Evolutionary conservation across 2,888 invertebrate species (phyloP).

Genomic region (Ctena decussata): DNA sequence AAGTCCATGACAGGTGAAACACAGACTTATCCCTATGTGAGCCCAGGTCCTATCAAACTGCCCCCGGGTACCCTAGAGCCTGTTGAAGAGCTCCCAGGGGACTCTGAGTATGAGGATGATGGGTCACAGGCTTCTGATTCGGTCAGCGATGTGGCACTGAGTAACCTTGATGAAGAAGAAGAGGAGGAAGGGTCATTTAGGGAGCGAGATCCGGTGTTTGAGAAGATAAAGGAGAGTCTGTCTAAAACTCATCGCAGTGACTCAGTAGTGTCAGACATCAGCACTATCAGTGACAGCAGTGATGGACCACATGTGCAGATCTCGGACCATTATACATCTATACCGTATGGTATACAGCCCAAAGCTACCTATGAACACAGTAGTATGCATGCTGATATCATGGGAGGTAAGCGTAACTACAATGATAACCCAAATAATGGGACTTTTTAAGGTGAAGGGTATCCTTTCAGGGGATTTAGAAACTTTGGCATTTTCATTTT

Average conservation of each 20-base stretch:
- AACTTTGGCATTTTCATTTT: no score
- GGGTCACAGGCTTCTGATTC: constrained; percentile 32
- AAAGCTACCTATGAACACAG: constrained; percentile 82
- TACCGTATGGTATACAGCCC: constrained; percentile 82
- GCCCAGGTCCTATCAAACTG: constrained; percentile 58
- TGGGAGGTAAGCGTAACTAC: constrained; percentile 85
- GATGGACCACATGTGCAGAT: constrained; percentile 68
- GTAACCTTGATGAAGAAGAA: constrained; percentile 58
- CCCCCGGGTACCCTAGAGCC: constrained; percentile 60
- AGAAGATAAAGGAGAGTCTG: constrained; percentile 70
- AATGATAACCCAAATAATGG: no score
- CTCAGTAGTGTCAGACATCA: constrained; percentile 54
- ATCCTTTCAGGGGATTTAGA: no score
- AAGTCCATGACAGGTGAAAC: constrained; percentile 14
- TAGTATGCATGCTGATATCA: constrained; percentile 82
- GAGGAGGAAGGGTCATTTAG: constrained; percentile 45
- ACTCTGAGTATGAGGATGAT: constrained; percentile 46
- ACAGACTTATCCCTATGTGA: constrained; percentile 18
- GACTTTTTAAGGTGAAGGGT: no score
- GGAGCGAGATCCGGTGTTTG: constrained; percentile 70
- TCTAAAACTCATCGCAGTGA: constrained; percentile 64
- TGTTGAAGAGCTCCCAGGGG: constrained; percentile 57
- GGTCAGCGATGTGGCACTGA: constrained; percentile 31
- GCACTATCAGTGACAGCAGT: constrained; percentile 53
- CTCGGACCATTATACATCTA: constrained; percentile 77